Conservation (phyloP, 2,888 invertebrate genomes). For the Agriopis leucophaearia region DNA sequence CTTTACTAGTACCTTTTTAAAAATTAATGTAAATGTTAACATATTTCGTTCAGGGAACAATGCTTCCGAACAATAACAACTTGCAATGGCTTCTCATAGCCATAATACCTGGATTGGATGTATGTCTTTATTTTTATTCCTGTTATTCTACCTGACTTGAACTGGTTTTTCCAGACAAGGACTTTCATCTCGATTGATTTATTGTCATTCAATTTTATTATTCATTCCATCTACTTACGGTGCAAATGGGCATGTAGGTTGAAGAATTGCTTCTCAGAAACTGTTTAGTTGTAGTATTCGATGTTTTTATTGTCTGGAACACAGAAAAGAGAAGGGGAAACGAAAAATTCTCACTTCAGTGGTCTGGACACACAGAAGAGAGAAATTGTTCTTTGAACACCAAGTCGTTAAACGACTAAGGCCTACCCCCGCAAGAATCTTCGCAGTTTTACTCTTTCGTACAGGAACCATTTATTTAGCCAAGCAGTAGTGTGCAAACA, state of each 20-base stretch:
- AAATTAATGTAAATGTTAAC: too few relatives aligned
- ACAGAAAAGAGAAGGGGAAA: too few relatives aligned
- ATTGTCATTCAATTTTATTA: constrained; percentile 18
- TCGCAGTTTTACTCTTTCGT: too few relatives aligned
- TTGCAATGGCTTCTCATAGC: not conserved
- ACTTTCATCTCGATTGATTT: constrained; percentile 20
- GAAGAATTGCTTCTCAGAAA: constrained; percentile 21
- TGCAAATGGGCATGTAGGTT: constrained; percentile 4
- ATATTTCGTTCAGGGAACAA: not conserved
- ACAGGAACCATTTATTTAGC: too few relatives aligned
- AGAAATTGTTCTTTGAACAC: too few relatives aligned
- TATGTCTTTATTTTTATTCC: constrained; percentile 8
- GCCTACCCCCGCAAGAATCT: not conserved
- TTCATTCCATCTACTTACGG: constrained; percentile 14
- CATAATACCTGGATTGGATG: constrained; percentile 3
- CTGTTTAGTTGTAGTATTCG: constrained; percentile 6
- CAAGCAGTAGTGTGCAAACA: too few relatives aligned
- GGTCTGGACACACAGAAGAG: too few relatives aligned
- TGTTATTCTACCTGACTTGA: constrained; percentile 17
- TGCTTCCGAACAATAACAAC: not conserved
- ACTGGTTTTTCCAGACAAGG: constrained; percentile 30
- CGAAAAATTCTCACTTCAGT: too few relatives aligned
- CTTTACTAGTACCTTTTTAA: too few relatives aligned
- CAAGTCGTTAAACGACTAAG: constrained; percentile 8
- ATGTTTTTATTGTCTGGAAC: not conserved